A percentile compares a stretch with the other conserved stretches of the same genome.
Conservation (phyloP, 2,113 vertebrate genomes). For the Phylloscopus whistleri region DNA sequence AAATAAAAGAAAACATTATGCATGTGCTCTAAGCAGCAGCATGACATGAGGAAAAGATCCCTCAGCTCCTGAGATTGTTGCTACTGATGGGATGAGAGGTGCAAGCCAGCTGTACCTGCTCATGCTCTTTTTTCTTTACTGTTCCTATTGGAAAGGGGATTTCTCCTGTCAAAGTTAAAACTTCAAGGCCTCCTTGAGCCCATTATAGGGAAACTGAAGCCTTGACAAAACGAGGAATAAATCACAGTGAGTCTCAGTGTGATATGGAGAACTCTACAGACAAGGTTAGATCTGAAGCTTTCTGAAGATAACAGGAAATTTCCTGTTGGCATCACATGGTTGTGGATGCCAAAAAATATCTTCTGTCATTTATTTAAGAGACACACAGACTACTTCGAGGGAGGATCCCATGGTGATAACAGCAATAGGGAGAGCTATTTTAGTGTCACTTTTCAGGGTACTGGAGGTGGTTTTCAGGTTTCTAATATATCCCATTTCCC, state of each 20-base stretch:
- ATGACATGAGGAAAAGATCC: neutral
- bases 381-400: neutral
- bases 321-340: neutral
- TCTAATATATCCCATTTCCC: too few relatives aligned
- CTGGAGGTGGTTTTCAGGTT: neutral
- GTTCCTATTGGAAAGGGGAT: neutral
- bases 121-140: neutral
- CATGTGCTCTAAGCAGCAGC: neutral
- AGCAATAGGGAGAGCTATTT: neutral
- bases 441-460: neutral
- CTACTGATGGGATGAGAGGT: neutral
- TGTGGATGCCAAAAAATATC: neutral
- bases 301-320: neutral
- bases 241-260: neutral
- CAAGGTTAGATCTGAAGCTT: neutral
- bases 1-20: conserved; percentile 35
- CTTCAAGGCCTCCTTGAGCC: neutral
- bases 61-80: neutral
- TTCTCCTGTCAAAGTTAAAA: neutral
- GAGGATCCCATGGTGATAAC: neutral
- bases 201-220: neutral
- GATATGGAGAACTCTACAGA: neutral
- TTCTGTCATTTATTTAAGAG: neutral
- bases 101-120: neutral
- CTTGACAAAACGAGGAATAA: neutral